Percentiles rank a stretch among this genome's conserved stretches.
These are phyloP conservation scores for Nothura maculosa DNA, from an alignment of 2,797 vertebrate genomes.

Conservation along the genomic window DNA sequence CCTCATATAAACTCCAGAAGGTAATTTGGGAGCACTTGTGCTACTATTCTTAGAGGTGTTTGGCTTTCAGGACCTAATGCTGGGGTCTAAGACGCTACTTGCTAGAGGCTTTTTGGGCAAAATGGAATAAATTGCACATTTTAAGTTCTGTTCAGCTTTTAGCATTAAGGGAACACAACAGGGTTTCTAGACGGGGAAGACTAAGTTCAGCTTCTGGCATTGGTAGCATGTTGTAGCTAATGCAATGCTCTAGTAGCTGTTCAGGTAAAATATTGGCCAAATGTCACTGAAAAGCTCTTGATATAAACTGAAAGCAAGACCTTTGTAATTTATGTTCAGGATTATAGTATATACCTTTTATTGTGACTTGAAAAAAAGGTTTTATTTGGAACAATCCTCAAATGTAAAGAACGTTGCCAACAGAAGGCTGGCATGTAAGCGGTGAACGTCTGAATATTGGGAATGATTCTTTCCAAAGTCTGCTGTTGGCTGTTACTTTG, in stretches of 20 bases:
- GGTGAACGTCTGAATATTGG: not conserved
- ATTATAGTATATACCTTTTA: not conserved
- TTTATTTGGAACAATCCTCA: not conserved
- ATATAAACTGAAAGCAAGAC: not conserved
- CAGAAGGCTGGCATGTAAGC: not conserved
- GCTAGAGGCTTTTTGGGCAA: not conserved
- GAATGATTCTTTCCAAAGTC: not conserved
- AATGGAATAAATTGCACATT: not conserved
- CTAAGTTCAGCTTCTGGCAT: not conserved
- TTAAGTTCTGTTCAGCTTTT: not conserved
- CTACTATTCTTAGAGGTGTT: not conserved
- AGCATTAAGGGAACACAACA: not conserved
- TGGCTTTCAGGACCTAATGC: not conserved
- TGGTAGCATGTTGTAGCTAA: not conserved
- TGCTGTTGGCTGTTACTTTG: not conserved
- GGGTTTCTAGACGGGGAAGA: not conserved
- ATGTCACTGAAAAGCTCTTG: not conserved
- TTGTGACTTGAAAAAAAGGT: not conserved
- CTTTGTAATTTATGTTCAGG: fast-evolving
- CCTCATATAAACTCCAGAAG: not conserved
- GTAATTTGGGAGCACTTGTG: not conserved
- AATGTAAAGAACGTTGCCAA: not conserved
- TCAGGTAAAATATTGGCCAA: not conserved
- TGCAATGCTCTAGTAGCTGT: not conserved
- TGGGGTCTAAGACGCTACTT: not conserved